These are phyloP conservation scores for Drosophila dives DNA, from an alignment of 2,888 invertebrate genomes.

Conservation along the genomic window DNA sequence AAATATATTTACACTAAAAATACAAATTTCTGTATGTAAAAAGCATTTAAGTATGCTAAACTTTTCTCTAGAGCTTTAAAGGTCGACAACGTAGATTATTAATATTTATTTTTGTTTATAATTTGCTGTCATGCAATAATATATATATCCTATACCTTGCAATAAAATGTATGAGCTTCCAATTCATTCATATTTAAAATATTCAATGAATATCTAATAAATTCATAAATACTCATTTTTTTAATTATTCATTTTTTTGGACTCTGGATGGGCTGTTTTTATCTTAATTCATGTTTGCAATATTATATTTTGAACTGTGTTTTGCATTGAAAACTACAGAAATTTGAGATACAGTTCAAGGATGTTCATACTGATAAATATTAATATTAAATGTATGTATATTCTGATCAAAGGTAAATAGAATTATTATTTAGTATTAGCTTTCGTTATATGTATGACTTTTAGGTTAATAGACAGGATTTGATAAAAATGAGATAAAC, in stretches of 20 bases:
- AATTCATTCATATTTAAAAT: background rate
- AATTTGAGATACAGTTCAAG: background rate
- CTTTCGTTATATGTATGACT: background rate
- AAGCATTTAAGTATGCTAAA: background rate
- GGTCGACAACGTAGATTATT: background rate
- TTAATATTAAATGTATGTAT: background rate
- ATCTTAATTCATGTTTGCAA: background rate
- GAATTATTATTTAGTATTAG: background rate
- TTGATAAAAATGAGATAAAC: slow-evolving; percentile 15
- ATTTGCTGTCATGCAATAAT: background rate
- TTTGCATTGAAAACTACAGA: background rate
- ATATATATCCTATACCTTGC: background rate
- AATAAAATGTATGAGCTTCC: background rate
- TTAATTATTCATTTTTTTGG: background rate
- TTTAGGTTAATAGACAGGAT: slow-evolving; percentile 3
- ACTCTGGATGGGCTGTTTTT: background rate
- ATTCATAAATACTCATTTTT: background rate
- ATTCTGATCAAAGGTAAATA: background rate
- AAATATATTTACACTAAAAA: background rate
- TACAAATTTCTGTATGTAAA: background rate
- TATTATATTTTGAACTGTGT: background rate
- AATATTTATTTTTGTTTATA: background rate
- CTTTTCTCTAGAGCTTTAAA: background rate
- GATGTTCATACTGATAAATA: background rate
- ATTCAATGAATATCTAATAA: background rate